Evolutionary conservation across 1,140 invertebrate genomes (phyloP).

Genomic region (Bombus turneri): DNA sequence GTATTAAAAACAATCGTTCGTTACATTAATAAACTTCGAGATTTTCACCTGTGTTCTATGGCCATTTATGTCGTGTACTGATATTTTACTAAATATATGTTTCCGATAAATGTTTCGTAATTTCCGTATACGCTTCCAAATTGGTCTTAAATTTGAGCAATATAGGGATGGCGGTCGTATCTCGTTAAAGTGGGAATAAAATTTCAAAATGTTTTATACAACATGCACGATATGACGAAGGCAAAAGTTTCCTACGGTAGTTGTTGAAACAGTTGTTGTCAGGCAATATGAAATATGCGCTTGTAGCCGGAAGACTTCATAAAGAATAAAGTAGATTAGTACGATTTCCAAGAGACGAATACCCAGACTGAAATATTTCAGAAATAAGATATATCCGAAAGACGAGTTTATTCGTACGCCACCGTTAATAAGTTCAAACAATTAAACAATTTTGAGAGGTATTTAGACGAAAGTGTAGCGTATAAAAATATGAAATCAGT

Average conservation of each 20-base stretch:
- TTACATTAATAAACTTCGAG: not conserved
- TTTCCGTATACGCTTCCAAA: not conserved
- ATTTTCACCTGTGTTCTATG: no score
- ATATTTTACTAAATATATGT: not conserved
- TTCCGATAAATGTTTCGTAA: not conserved
- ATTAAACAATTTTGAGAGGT: not conserved
- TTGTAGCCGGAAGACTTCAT: no score
- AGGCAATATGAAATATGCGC: no score
- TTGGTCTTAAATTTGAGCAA: not conserved
- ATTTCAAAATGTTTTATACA: not conserved
- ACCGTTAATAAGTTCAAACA: rapidly evolving
- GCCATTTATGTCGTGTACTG: no score
- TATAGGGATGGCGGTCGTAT: not conserved
- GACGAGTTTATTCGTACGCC: not conserved
- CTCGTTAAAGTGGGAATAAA: not conserved
- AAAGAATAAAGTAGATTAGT: no score
- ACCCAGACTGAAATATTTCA: no score
- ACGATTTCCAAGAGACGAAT: no score
- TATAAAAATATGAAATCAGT: not conserved
- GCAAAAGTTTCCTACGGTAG: not conserved
- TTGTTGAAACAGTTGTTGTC: no score
- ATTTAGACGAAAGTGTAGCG: not conserved
- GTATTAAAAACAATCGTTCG: not conserved
- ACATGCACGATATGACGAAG: not conserved
- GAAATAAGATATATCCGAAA: not conserved